phyloP scores from a whole-genome alignment of 1,140 invertebrate species.

The Andricus grossulariae region DNA sequence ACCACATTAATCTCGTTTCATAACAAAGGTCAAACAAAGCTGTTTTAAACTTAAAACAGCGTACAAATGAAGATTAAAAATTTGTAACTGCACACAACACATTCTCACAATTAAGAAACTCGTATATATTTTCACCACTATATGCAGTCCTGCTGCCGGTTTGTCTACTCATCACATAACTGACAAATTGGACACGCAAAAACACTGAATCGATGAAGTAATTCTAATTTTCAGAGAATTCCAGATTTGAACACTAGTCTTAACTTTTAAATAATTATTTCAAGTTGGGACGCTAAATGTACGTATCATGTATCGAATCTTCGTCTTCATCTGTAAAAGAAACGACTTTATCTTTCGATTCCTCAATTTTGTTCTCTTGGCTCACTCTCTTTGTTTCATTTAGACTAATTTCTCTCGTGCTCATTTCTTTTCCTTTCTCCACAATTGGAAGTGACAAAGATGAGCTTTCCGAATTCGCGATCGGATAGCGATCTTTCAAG shows the following conservation, averaged over 20 bases:
- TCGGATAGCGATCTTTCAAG: conserved; percentile 56
- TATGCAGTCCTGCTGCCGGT: too few relatives aligned
- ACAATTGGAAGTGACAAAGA: not conserved
- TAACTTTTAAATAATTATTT: too few relatives aligned
- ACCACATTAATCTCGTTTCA: not conserved
- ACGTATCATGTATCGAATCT: not conserved
- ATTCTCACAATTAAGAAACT: too few relatives aligned
- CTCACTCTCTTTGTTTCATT: not conserved
- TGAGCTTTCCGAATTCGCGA: not conserved
- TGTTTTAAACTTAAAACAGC: too few relatives aligned
- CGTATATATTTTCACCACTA: too few relatives aligned
- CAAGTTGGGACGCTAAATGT: not conserved
- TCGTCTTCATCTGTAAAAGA: not conserved
- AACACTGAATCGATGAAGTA: too few relatives aligned
- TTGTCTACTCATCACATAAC: too few relatives aligned
- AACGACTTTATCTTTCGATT: not conserved
- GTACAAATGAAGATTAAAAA: too few relatives aligned
- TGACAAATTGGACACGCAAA: too few relatives aligned
- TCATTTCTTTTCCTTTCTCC: conserved; percentile 17
- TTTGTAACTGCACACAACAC: too few relatives aligned
- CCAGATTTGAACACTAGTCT: too few relatives aligned
- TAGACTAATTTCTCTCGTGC: not conserved
- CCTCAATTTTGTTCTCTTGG: not conserved
- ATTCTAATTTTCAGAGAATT: too few relatives aligned
- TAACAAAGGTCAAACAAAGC: not conserved